Base-by-base conservation (phyloP, 2,113 vertebrate species). In the Scortum barcoo region DNA sequence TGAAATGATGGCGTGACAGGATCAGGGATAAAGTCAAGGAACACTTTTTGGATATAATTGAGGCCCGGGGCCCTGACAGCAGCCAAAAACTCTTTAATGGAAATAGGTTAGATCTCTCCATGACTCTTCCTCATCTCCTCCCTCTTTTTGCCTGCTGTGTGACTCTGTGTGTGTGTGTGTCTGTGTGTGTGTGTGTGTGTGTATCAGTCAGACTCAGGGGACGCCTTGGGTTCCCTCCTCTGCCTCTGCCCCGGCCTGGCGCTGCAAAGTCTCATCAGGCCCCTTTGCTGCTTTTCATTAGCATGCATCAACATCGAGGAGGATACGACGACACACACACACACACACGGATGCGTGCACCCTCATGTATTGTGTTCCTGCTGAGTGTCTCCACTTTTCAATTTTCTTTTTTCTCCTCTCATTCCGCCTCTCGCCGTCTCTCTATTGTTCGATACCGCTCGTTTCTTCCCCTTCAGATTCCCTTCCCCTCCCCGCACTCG, bases 231-330 rank as follows among this genome's bases (percentile, higher is more conserved):
- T 80, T 67, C 73, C 83, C 71, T 80, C 81, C 87, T 79, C 75
- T 56, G 86, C 81, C 87, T 79, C 75, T 56, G 86, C 2, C 69
- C 16, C 16, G 61, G 61, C 50, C 81, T 66, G 66, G n/a, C n/a
- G n/a, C 83, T 42, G 71, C 38, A 58, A 68, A 63, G 51, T 73
- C 80, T 92, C 88, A 88, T 92, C 84, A 11, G 72, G 50, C 81
- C 53, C 61, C 70, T 89, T 81, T 72, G 87, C 82, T 88, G 90
- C 85, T 91, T 91, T 92, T 89, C 88, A 91, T 92, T 92, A 88
- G 88, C 84, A 90, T 81, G 69, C 72, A 77, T 82, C 78, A 53
- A 72, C 74, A 38, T 26, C 2, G 42, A 42, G 50, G 68, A 69
- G 54, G 69, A 69, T n/a, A n/a, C n/a, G n/a, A n/a, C n/a, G 13